Base-by-base conservation (phyloP, 2,888 invertebrate species). In the Eulithis testata region DNA sequence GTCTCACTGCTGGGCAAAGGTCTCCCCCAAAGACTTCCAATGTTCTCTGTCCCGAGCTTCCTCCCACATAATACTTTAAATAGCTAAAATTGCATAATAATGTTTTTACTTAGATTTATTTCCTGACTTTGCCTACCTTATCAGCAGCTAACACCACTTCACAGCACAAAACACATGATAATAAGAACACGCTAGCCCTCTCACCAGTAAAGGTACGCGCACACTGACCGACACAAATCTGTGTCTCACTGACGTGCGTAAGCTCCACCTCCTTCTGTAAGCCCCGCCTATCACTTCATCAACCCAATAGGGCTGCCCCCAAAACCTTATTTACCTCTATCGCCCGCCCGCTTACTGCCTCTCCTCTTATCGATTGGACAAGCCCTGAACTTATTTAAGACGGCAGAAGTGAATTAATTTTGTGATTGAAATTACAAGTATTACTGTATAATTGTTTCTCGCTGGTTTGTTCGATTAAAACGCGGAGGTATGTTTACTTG, bases 351-450 rank as follows among this genome's bases (percentile, higher is more conserved):
- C 90, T 84, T 80, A 76, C 76, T 69, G 81, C 83, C 77, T 80
- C 87, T 83, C 80, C 79, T 77, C 75, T 79, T 92, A 93, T 93
- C 92, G 92, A 93, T 93, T 91, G 90, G 90, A 82, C 86, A 78
- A 70, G 78, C 82, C 75, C 80, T 80, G 82, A 83, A 88, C 87
- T 91, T 91, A 91, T 89, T 91, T 92, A 92, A 91, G 89, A 87
- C 88, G 89, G 89, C 75, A 80, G 83, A 84, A 78, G 73, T 82
- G 89, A 90, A 89, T 91, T 93, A 92, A 91, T 90, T 88, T 90
- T 90, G 90, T 91, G 92, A 93, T 92, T 91, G 89, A 86, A 89
- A 89, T 88, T 88, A 88, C 87, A 85, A 86, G 83, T 86, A 84
- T 84, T 82, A 85, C 81, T 80, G 82, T 79, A 84, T 86, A 87